Percentiles rank a stretch among this genome's conserved stretches.
phyloP scores from a whole-genome alignment of 2,113 vertebrate genomes.

The Pygoscelis antarcticus region DNA sequence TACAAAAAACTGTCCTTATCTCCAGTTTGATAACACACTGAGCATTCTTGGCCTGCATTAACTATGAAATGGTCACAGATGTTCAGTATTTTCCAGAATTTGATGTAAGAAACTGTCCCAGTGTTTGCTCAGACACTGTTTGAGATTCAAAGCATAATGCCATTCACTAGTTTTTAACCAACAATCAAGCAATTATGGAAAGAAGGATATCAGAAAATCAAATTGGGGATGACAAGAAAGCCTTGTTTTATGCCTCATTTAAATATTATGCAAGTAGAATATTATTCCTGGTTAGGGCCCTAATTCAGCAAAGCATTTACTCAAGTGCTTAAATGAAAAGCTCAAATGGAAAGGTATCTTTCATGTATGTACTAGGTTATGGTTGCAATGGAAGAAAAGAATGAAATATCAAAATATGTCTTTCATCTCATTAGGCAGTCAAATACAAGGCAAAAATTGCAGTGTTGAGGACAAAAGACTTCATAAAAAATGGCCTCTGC shows the following conservation, averaged over 20 bases:
- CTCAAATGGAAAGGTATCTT: neutral
- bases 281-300: neutral
- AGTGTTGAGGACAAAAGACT: neutral
- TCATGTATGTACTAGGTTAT: neutral
- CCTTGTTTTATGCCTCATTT: neutral
- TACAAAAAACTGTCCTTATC: neutral
- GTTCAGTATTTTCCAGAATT: neutral
- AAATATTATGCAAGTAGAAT: neutral
- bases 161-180: neutral
- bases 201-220: neutral
- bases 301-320: neutral
- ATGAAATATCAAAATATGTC: neutral
- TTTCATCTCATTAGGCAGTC: neutral
- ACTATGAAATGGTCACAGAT: neutral
- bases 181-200: neutral
- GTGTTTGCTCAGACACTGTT: neutral
- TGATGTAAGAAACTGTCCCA: neutral
- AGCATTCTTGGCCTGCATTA: neutral
- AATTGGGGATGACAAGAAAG: neutral
- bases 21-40: neutral
- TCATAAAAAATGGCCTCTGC: neutral
- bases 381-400: neutral
- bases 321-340: neutral
- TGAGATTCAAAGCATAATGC: neutral
- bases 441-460: neutral